Evolutionary conservation across 2,888 invertebrate species (phyloP).

Genomic region (Eilema depressum): DNA sequence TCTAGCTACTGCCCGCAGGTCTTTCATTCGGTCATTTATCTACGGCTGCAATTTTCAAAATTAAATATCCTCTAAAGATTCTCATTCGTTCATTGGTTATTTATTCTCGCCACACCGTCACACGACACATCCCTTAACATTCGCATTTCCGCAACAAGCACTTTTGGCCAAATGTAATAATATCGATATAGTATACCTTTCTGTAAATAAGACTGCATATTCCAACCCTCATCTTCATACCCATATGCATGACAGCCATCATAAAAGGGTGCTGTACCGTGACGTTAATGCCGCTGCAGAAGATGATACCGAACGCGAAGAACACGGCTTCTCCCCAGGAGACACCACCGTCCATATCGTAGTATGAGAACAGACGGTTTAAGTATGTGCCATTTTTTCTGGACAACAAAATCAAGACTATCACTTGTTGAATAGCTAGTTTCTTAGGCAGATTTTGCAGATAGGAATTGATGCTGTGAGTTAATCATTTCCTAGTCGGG

Average conservation of each 20-base stretch:
- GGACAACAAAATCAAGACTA: slow-evolving; percentile 25
- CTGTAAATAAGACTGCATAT: slow-evolving; percentile 94
- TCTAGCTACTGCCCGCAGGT: no score
- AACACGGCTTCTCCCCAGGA: slow-evolving; percentile 88
- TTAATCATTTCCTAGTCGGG: background rate
- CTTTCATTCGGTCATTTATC: no score
- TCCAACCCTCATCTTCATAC: slow-evolving; percentile 93
- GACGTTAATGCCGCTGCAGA: slow-evolving; percentile 88
- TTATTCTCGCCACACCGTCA: background rate
- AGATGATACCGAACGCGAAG: slow-evolving; percentile 89
- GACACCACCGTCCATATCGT: slow-evolving; percentile 81
- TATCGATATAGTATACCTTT: slow-evolving; percentile 87
- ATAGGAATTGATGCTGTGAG: background rate
- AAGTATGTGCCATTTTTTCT: slow-evolving; percentile 87
- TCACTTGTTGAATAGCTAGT: background rate
- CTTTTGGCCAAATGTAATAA: background rate
- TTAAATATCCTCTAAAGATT: no score
- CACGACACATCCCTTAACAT: background rate
- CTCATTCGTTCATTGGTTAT: no score
- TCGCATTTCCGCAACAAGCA: background rate
- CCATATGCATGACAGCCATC: slow-evolving; percentile 91
- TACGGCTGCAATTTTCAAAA: no score
- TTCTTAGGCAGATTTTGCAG: background rate
- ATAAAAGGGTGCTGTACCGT: slow-evolving; percentile 90
- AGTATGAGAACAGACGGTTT: slow-evolving; percentile 88